Percentiles rank a stretch among this genome's conserved stretches.
These are phyloP conservation scores for Agonopterix subpropinquella DNA, from an alignment of 2,888 invertebrate genomes.

Conservation along the genomic window DNA sequence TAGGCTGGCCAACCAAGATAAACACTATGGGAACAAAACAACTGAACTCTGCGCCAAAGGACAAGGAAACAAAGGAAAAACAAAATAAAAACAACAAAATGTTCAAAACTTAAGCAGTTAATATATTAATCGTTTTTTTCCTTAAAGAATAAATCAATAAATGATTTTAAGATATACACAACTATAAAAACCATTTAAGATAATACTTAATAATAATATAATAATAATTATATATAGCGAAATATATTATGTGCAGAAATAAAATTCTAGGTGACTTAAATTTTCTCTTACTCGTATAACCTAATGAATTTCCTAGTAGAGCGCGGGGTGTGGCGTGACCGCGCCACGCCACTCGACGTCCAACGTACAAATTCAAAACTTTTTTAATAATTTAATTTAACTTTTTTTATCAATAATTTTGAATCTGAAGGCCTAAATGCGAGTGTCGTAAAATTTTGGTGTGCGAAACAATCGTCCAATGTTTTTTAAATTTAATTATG, in stretches of 20 bases:
- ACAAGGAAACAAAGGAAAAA: slow-evolving; percentile 47
- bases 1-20: slow-evolving; percentile 40
- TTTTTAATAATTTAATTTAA: slow-evolving; percentile 67
- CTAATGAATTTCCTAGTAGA: slow-evolving; percentile 73
- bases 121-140: slow-evolving; percentile 75
- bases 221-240: slow-evolving; percentile 76
- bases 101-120: slow-evolving; percentile 74
- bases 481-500: slow-evolving; percentile 39
- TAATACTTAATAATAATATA: slow-evolving; percentile 76
- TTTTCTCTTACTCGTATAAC: slow-evolving; percentile 72
- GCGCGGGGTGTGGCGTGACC: slow-evolving; percentile 38
- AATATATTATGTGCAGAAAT: slow-evolving; percentile 77
- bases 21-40: slow-evolving; percentile 40
- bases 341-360: slow-evolving; percentile 52
- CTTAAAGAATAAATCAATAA: slow-evolving; percentile 75
- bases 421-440: slow-evolving; percentile 81
- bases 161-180: slow-evolving; percentile 75
- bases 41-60: slow-evolving; percentile 45
- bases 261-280: slow-evolving; percentile 77
- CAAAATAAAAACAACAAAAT: slow-evolving; percentile 67
- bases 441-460: slow-evolving; percentile 80
- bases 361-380: slow-evolving; percentile 63
- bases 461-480: slow-evolving; percentile 72
- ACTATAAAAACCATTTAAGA: slow-evolving; percentile 75
- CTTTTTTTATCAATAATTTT: slow-evolving; percentile 73